Conservation (phyloP, 2,888 invertebrate species). For the Apotomis capreana region DNA sequence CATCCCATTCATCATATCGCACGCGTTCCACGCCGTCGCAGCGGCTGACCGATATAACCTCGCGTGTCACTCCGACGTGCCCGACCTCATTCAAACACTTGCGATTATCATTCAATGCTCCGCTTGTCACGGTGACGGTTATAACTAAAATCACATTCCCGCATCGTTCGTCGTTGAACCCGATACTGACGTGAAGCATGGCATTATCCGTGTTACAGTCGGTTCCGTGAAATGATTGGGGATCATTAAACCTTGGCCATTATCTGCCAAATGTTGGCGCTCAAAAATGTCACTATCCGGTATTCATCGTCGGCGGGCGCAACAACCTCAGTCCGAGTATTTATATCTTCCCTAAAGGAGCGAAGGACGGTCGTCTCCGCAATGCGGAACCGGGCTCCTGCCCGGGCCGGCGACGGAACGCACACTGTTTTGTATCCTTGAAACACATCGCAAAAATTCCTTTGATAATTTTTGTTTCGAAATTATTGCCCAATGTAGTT, state of each 20-base stretch:
- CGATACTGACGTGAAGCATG: slow-evolving; percentile 3
- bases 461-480: slow-evolving; percentile 31
- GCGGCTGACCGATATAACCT: slow-evolving; percentile 39
- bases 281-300: slow-evolving; percentile 31
- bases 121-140: slow-evolving; percentile 28
- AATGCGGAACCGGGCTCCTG: slow-evolving; percentile 39
- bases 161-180: slow-evolving; percentile 1
- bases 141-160: slow-evolving; percentile 22
- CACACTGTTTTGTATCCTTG: slow-evolving; percentile 40
- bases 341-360: slow-evolving; percentile 37
- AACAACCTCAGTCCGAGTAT: slow-evolving; percentile 34
- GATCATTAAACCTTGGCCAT: slow-evolving; percentile 31
- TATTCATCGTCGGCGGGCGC: slow-evolving; percentile 31
- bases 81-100: slow-evolving; percentile 42
- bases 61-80: slow-evolving; percentile 39
- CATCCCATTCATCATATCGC: slow-evolving; percentile 25
- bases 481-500: slow-evolving; percentile 39
- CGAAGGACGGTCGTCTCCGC: slow-evolving; percentile 36
- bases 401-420: slow-evolving; percentile 41
- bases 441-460: slow-evolving; percentile 37
- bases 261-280: slow-evolving; percentile 31
- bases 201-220: not conserved
- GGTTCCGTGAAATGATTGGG: not conserved
- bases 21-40: slow-evolving; percentile 26
- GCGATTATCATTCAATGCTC: slow-evolving; percentile 39